These are phyloP conservation scores for Cheilosia vernalis DNA, from an alignment of 2,888 invertebrate species.

Conservation along the genomic window DNA sequence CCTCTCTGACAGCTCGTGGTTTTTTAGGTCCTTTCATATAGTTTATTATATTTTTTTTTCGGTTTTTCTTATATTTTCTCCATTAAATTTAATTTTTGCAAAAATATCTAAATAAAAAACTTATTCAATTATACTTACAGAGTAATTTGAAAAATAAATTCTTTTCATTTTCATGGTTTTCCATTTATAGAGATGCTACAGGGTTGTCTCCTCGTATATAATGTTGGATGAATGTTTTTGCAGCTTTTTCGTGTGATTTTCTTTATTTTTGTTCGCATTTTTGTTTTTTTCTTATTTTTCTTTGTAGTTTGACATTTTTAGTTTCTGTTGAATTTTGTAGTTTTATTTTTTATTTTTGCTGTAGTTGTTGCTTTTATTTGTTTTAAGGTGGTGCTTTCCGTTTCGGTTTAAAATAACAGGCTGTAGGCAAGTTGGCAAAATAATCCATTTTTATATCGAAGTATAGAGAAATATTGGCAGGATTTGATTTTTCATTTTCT, in stretches of 20 bases:
- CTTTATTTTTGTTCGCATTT: conserved; percentile 20
- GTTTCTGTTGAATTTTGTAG: conserved; percentile 39
- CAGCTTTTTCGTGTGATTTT: conserved; percentile 32
- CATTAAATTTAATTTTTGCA: conserved; percentile 67
- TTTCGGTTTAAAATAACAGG: conserved; percentile 51
- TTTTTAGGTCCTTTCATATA: conserved; percentile 67
- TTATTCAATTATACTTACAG: conserved; percentile 70
- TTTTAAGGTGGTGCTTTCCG: conserved; percentile 68
- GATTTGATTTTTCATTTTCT: conserved; percentile 53
- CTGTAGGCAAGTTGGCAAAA: conserved; percentile 73
- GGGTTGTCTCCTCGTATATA: conserved; percentile 10
- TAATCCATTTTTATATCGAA: conserved; percentile 65
- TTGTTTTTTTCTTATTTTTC: neutral
- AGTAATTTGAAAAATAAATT: conserved; percentile 73
- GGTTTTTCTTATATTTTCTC: conserved; percentile 40
- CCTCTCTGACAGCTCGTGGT: conserved; percentile 57
- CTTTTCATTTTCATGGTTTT: conserved; percentile 65
- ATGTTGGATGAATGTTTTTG: conserved; percentile 50
- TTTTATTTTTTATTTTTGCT: conserved; percentile 3
- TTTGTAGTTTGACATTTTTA: conserved; percentile 44
- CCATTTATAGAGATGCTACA: conserved; percentile 51
- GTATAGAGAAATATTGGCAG: conserved; percentile 71
- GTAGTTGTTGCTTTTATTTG: neutral
- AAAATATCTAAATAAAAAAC: conserved; percentile 75
- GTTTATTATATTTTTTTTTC: conserved; percentile 30